phyloP scores from a whole-genome alignment of 2,888 invertebrate species.

The Noctua fimbriata region DNA sequence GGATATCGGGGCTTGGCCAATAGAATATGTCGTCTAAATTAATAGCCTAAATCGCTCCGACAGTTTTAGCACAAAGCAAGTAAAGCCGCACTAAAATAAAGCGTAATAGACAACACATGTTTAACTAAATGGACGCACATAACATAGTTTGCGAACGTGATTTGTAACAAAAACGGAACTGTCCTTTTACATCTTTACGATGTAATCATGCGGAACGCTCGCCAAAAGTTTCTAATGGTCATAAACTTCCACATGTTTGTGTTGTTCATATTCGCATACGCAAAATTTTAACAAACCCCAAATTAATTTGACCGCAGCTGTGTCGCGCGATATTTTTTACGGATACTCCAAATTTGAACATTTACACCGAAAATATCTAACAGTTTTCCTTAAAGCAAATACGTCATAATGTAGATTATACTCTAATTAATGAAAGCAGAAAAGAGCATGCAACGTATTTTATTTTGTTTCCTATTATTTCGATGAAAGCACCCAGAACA shows the following conservation, averaged over 20 bases:
- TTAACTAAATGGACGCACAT: constrained; percentile 24
- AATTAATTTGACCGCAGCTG: constrained; percentile 64
- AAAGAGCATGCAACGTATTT: constrained; percentile 25
- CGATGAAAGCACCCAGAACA: constrained; percentile 62
- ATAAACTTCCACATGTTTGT: constrained; percentile 57
- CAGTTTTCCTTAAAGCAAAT: not conserved
- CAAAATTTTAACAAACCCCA: constrained; percentile 59
- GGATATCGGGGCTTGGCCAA: constrained; percentile 70
- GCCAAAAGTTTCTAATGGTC: constrained; percentile 62
- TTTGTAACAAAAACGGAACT: constrained; percentile 53
- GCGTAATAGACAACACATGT: constrained; percentile 39
- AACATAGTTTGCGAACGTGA: constrained; percentile 29
- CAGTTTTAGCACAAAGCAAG: constrained; percentile 51
- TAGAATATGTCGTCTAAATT: constrained; percentile 70
- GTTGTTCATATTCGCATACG: constrained; percentile 47
- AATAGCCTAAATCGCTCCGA: constrained; percentile 45
- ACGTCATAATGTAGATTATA: not conserved
- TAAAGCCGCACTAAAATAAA: constrained; percentile 23
- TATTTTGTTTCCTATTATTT: constrained; percentile 53
- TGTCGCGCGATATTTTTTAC: constrained; percentile 40
- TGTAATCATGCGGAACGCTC: constrained; percentile 59
- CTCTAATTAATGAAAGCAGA: constrained; percentile 31
- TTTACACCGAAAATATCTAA: not conserved
- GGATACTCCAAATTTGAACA: constrained; percentile 27
- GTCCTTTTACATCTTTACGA: constrained; percentile 43